Evolutionary conservation across 2,113 vertebrate species (phyloP).

Genomic region (Colistium nudipinnis): DNA sequence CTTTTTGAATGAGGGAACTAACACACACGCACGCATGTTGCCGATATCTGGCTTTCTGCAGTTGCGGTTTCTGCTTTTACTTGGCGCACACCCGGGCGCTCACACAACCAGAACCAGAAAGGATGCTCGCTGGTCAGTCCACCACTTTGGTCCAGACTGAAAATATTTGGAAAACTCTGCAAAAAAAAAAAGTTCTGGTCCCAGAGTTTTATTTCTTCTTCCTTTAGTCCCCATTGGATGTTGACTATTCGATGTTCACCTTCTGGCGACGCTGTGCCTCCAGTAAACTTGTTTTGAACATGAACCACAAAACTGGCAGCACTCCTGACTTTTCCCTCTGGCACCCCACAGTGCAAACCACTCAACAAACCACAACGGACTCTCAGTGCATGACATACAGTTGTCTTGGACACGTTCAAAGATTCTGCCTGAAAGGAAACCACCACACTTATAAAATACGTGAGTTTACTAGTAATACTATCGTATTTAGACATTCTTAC

Average conservation of each 20-base stretch:
- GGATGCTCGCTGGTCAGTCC: neutral
- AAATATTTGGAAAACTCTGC: too few relatives aligned
- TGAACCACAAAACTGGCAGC: too few relatives aligned
- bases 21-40: neutral
- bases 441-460: neutral
- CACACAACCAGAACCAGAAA: neutral
- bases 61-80: neutral
- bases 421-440: neutral
- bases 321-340: too few relatives aligned
- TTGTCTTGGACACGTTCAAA: neutral
- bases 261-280: neutral
- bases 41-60: too few relatives aligned
- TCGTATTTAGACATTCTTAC: too few relatives aligned
- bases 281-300: too few relatives aligned
- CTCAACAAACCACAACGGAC: neutral
- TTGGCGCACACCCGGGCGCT: neutral
- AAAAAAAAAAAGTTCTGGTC: neutral
- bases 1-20: too few relatives aligned
- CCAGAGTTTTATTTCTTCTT: too few relatives aligned
- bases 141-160: neutral
- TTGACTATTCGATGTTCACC: neutral
- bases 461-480: too few relatives aligned
- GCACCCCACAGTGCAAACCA: too few relatives aligned
- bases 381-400: neutral
- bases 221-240: neutral